Conservation (phyloP, 1,140 invertebrate genomes). For the Belonocnema kinseyi region DNA sequence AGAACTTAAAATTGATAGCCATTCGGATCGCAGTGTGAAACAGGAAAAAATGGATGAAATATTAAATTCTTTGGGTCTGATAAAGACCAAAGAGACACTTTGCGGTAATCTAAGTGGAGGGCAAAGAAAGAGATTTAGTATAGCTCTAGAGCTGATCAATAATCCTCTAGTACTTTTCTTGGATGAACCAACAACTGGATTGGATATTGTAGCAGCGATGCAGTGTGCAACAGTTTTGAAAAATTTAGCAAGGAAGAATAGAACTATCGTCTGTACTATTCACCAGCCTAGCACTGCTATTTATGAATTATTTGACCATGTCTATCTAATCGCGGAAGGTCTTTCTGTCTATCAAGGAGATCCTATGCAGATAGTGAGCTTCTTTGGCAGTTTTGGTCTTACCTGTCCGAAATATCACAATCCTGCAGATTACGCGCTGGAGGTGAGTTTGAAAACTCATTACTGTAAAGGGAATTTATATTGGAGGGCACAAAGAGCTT, state of each 20-base stretch:
- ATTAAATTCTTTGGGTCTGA: too few species aligned
- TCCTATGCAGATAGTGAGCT: slow-evolving; percentile 83
- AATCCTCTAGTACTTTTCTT: slow-evolving; percentile 91
- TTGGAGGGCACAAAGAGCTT: too few species aligned
- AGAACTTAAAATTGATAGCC: slow-evolving; percentile 84
- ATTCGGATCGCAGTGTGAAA: slow-evolving; percentile 81
- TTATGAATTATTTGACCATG: slow-evolving; percentile 92
- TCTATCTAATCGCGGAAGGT: slow-evolving; percentile 90
- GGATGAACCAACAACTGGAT: too few species aligned
- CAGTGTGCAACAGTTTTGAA: slow-evolving; percentile 85
- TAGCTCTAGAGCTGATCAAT: slow-evolving; percentile 93
- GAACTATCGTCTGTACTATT: too few species aligned
- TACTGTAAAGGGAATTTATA: too few species aligned
- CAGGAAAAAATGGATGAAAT: slow-evolving; percentile 84
- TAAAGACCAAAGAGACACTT: too few species aligned
- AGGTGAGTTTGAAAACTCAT: slow-evolving; percentile 76
- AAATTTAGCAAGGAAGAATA: slow-evolving; percentile 79
- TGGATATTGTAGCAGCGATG: too few species aligned
- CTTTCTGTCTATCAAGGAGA: slow-evolving; percentile 90
- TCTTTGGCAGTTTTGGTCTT: slow-evolving; percentile 84
- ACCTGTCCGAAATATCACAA: slow-evolving; percentile 94
- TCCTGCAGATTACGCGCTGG: slow-evolving; percentile 92
- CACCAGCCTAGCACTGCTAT: too few species aligned
- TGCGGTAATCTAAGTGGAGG: slow-evolving; percentile 94
- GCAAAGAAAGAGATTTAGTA: slow-evolving; percentile 91